These are phyloP conservation scores for Parelbella ahira DNA, from an alignment of 2,888 invertebrate species.

Conservation along the genomic window DNA sequence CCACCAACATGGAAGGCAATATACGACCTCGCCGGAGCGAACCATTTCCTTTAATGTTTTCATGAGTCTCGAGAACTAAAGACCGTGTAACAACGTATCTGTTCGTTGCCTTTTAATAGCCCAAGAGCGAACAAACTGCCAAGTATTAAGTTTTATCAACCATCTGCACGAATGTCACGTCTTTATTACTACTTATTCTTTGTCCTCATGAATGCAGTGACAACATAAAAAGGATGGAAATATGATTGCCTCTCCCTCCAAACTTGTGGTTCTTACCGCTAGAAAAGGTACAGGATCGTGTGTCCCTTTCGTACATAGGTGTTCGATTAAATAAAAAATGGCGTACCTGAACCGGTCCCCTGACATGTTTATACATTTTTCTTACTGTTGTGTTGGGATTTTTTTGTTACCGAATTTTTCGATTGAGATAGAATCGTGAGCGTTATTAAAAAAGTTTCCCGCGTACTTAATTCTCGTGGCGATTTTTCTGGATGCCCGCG, in stretches of 20 bases:
- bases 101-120: conserved; percentile 71
- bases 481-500: conserved; percentile 54
- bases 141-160: conserved; percentile 77
- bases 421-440: conserved; percentile 71
- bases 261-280: conserved; percentile 37
- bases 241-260: conserved; percentile 44
- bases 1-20: conserved; percentile 63
- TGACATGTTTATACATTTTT: conserved; percentile 77
- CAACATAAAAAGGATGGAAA: conserved; percentile 40
- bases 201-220: conserved; percentile 71
- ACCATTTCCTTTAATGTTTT: conserved; percentile 74
- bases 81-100: conserved; percentile 74
- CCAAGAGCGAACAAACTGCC: conserved; percentile 67
- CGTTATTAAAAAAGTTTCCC: conserved; percentile 77
- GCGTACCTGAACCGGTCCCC: conserved; percentile 76
- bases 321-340: conserved; percentile 77
- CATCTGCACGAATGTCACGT: conserved; percentile 79
- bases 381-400: conserved; percentile 64
- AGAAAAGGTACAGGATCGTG: conserved; percentile 52
- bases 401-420: conserved; percentile 72
- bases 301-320: conserved; percentile 69
- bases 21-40: conserved; percentile 57
- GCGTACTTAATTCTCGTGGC: conserved; percentile 61
- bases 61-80: conserved; percentile 70
- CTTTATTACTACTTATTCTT: conserved; percentile 78